phyloP scores from a whole-genome alignment of 2,797 vertebrate species.

The Staurois parvus region DNA sequence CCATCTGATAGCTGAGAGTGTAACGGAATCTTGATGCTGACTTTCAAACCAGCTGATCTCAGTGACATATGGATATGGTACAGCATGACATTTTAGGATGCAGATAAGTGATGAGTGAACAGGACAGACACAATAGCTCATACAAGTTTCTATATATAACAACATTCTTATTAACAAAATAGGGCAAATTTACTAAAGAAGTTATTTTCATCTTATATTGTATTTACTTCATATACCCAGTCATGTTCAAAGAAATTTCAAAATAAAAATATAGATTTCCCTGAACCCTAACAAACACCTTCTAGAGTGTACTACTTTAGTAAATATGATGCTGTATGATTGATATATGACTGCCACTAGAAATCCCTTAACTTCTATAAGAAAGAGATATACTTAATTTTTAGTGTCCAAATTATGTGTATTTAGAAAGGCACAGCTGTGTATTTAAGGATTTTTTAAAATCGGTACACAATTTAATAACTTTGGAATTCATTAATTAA shows the following conservation, averaged over 20 bases:
- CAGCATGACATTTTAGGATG: constrained; percentile 39
- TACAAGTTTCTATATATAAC: constrained; percentile 19
- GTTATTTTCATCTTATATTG: neutral
- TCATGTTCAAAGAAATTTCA: neutral
- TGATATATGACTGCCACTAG: too few species aligned
- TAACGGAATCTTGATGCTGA: constrained; percentile 18
- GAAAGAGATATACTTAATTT: too few species aligned
- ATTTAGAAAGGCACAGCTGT: too few species aligned
- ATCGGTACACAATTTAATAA: too few species aligned
- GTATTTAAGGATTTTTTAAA: too few species aligned
- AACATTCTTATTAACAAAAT: neutral
- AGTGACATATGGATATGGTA: constrained; percentile 34
- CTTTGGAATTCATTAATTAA: too few species aligned
- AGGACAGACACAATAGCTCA: constrained; percentile 48
- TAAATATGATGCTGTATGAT: too few species aligned
- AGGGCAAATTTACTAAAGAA: neutral
- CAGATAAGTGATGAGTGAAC: neutral
- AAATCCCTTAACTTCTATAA: too few species aligned
- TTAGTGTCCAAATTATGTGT: too few species aligned
- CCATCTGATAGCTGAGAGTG: neutral
- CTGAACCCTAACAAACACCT: too few species aligned
- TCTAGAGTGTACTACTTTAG: too few species aligned
- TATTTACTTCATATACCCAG: neutral
- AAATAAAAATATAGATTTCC: too few species aligned
- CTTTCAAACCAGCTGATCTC: constrained; percentile 30